These are phyloP conservation scores for Microchirus variegatus DNA, from an alignment of 2,797 vertebrate species.

Conservation along the genomic window DNA sequence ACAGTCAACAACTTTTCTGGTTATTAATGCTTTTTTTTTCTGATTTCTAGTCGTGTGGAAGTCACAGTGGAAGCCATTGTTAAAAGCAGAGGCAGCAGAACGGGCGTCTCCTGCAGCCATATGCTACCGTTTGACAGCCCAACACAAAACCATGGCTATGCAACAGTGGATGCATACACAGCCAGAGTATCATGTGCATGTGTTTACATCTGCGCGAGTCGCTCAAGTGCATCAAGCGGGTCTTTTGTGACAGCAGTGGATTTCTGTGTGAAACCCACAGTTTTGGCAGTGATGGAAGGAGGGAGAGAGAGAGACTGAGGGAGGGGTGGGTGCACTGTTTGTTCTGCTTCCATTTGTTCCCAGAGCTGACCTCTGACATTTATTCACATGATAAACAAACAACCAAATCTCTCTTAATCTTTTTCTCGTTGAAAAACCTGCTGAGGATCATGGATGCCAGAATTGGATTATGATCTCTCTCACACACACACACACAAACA, in stretches of 20 bases:
- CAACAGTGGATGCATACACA: constrained; percentile 17
- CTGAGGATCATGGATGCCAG: constrained; percentile 40
- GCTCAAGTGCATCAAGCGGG: constrained; percentile 22
- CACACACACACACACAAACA: constrained; percentile 47
- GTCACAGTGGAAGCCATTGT: background rate
- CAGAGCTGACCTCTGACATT: constrained; percentile 48
- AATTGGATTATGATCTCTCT: constrained; percentile 51
- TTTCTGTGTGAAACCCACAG: constrained; percentile 15
- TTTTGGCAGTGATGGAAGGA: constrained; percentile 19
- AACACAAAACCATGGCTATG: constrained; percentile 26
- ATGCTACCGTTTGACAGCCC: constrained; percentile 43
- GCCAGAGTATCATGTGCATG: background rate
- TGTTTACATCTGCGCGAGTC: constrained; percentile 10
- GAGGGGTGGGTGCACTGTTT: constrained; percentile 1
- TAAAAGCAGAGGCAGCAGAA: constrained; percentile 33
- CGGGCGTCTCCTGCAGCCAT: constrained; percentile 17
- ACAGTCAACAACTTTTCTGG: background rate
- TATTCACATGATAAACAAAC: constrained; percentile 55
- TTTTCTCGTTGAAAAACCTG: constrained; percentile 55
- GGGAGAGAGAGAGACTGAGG: background rate
- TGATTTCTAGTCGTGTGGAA: background rate
- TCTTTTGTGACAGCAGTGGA: constrained; percentile 22
- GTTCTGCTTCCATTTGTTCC: constrained; percentile 43
- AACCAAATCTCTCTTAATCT: constrained; percentile 53
- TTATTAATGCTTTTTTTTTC: background rate